Percentiles rank a stretch among this genome's conserved stretches.
These are phyloP conservation scores for Andrena minutula DNA, from an alignment of 2,888 invertebrate genomes.

Conservation along the genomic window DNA sequence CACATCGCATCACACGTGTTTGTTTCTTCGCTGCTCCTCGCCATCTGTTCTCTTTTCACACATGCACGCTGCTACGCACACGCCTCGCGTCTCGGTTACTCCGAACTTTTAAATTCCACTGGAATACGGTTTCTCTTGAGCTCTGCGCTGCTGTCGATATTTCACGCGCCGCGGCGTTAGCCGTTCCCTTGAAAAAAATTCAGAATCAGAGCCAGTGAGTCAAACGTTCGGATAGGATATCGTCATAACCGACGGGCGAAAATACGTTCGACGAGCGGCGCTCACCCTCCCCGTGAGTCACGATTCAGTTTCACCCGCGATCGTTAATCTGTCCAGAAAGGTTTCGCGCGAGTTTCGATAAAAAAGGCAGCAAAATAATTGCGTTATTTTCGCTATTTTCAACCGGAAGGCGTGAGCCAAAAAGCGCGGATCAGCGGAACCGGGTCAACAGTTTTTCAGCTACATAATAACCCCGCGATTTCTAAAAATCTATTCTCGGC, in stretches of 20 bases:
- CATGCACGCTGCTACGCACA: not conserved
- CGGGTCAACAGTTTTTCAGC: too few species aligned
- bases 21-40: not conserved
- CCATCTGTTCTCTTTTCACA: conserved; percentile 24
- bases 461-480: too few species aligned
- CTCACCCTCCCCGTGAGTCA: conserved; percentile 49
- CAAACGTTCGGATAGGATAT: conserved; percentile 46
- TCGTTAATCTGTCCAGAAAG: conserved; percentile 34
- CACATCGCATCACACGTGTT: not conserved
- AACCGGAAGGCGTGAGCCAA: not conserved
- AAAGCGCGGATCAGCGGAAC: not conserved
- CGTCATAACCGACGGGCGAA: conserved; percentile 21
- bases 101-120: not conserved
- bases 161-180: not conserved
- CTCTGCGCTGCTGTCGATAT: conserved; percentile 4
- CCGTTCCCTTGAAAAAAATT: not conserved
- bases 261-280: conserved; percentile 42
- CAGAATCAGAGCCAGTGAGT: conserved; percentile 30
- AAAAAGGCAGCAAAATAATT: conserved; percentile 31
- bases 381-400: not conserved
- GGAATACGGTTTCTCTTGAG: not conserved
- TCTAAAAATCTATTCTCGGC: too few species aligned
- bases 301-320: not conserved
- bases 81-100: not conserved
- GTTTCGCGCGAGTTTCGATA: conserved; percentile 10